These are phyloP conservation scores for Ceratothoa steindachneri DNA, from an alignment of 2,888 invertebrate species.

Conservation along the genomic window DNA sequence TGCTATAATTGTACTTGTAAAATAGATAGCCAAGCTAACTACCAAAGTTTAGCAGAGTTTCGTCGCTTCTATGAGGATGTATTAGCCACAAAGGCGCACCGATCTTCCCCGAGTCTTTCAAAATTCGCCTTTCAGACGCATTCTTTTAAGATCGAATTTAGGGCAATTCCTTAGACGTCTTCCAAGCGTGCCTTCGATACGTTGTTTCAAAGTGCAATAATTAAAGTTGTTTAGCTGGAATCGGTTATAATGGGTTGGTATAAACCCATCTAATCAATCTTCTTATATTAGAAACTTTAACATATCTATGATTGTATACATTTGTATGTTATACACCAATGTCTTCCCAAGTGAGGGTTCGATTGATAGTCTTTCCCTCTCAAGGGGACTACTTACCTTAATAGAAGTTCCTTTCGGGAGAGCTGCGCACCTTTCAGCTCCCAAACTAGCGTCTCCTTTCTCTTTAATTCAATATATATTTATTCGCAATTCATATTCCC, in stretches of 20 bases:
- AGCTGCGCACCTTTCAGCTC: too few species aligned
- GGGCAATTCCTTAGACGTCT: neutral
- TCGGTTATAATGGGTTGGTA: neutral
- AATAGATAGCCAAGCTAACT: constrained; percentile 6
- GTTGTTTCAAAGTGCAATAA: constrained; percentile 6
- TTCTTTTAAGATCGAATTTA: neutral
- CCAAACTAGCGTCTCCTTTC: too few species aligned
- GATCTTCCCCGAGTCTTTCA: neutral
- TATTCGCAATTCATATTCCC: too few species aligned
- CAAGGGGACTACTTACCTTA: too few species aligned
- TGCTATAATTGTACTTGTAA: constrained; percentile 9
- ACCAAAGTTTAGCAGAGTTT: constrained; percentile 7
- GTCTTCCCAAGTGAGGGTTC: too few species aligned
- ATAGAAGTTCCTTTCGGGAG: too few species aligned
- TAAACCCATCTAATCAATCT: neutral
- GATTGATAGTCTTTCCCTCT: too few species aligned
- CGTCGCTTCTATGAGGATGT: constrained; percentile 4
- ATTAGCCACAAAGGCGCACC: neutral
- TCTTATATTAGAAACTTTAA: too few species aligned
- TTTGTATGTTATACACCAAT: neutral
- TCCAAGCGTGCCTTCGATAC: neutral
- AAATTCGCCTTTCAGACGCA: neutral
- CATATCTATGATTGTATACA: neutral
- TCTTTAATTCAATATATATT: too few species aligned
- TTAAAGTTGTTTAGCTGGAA: constrained; percentile 4